Evolutionary conservation across 2,113 vertebrate genomes (phyloP).

Genomic region (Trematocara zebra): DNA sequence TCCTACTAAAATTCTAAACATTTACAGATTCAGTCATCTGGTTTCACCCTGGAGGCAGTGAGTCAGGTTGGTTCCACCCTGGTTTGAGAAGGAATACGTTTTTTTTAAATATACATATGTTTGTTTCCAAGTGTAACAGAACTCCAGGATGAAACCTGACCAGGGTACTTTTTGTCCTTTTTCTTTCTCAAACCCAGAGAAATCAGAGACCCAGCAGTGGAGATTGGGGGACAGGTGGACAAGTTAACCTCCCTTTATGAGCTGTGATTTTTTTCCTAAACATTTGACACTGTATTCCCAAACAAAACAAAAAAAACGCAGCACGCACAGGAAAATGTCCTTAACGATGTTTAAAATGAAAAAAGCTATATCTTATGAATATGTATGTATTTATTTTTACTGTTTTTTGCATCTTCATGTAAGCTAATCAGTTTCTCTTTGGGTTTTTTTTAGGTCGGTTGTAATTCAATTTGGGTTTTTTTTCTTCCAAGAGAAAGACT

Average conservation of each 20-base stretch:
- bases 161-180: background rate
- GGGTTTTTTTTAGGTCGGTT: background rate
- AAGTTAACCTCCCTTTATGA: constrained; percentile 61
- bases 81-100: constrained; percentile 7
- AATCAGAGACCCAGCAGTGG: constrained; percentile 38
- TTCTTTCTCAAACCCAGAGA: constrained; percentile 19
- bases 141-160: constrained; percentile 53
- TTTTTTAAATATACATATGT: background rate
- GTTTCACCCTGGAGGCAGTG: constrained; percentile 42
- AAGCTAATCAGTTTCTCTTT: constrained; percentile 1
- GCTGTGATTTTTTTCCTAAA: constrained; percentile 34
- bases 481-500: constrained; percentile 53
- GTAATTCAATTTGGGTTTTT: background rate
- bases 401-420: constrained; percentile 54
- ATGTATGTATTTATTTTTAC: constrained; percentile 63
- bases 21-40: constrained; percentile 34
- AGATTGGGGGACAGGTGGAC: constrained; percentile 65
- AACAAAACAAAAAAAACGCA: background rate
- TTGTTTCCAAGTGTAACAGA: constrained; percentile 21
- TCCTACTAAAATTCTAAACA: background rate
- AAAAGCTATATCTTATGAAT: constrained; percentile 44
- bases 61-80: constrained; percentile 11
- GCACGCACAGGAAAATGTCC: constrained; percentile 45
- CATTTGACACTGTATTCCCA: constrained; percentile 49
- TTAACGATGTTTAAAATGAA: constrained; percentile 47